phyloP scores from a whole-genome alignment of 2,888 invertebrate species.

The Sycophila texana region DNA sequence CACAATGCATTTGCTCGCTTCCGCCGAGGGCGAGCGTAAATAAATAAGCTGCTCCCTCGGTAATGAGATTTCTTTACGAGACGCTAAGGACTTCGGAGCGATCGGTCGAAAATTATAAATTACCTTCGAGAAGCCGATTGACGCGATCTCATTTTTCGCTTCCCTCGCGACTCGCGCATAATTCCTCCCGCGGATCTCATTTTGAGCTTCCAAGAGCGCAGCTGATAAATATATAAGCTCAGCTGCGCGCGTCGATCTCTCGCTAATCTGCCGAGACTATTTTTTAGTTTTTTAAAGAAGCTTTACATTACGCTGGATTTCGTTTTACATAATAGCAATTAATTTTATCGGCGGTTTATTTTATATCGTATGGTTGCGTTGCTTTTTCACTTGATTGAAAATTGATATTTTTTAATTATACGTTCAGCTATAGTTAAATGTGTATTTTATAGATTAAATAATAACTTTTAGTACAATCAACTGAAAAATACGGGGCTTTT shows the following conservation, averaged over 20 bases:
- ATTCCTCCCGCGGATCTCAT: slow-evolving; percentile 18
- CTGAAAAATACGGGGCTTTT: no score
- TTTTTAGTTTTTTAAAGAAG: not conserved
- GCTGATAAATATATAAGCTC: slow-evolving; percentile 21
- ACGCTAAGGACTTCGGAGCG: not conserved
- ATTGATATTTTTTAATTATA: no score
- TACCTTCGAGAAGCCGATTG: slow-evolving; percentile 25
- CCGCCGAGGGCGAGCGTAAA: no score
- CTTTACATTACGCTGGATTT: not conserved
- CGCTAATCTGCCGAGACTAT: not conserved
- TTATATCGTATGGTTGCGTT: no score
- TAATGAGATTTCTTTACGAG: slow-evolving; percentile 28
- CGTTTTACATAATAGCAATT: not conserved
- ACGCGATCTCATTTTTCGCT: slow-evolving; percentile 36
- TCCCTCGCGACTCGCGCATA: not conserved
- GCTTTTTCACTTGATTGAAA: no score
- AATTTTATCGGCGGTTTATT: no score
- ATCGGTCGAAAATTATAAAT: slow-evolving; percentile 34
- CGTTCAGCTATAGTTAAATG: no score
- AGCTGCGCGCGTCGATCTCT: not conserved
- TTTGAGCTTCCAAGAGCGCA: slow-evolving; percentile 3
- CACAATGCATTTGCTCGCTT: not conserved
- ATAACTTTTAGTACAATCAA: no score
- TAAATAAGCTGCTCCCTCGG: no score
- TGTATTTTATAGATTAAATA: no score